phyloP scores from a whole-genome alignment of 2,113 vertebrate species.

The Pelusios castaneus region DNA sequence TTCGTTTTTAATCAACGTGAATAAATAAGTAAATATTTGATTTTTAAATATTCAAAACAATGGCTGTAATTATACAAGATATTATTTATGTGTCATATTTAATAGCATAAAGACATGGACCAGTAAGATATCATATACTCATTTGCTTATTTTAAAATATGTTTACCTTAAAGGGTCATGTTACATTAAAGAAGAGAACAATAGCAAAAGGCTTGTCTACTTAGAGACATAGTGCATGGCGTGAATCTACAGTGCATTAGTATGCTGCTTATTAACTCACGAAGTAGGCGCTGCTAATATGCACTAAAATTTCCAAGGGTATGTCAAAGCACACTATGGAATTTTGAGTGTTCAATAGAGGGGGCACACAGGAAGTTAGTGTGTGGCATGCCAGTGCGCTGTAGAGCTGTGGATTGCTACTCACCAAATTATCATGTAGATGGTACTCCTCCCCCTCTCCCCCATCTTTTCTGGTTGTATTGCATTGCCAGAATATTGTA shows the following conservation, averaged over 20 bases:
- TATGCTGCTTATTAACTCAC: neutral
- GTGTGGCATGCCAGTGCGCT: neutral
- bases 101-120: neutral
- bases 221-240: neutral
- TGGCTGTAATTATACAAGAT: neutral
- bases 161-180: neutral
- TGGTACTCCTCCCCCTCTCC: neutral
- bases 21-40: fast-evolving
- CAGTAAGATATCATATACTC: neutral
- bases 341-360: neutral
- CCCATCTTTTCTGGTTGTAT: neutral
- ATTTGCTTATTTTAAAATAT: neutral
- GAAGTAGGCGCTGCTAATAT: neutral
- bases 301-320: neutral
- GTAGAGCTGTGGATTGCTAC: neutral
- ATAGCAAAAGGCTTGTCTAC: neutral
- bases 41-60: neutral
- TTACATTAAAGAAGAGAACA: neutral
- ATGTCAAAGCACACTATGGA: neutral
- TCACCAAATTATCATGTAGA: neutral
- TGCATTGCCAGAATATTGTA: neutral
- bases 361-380: neutral
- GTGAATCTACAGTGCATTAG: neutral
- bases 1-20: neutral
- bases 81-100: neutral